A percentile compares a stretch with the other conserved stretches of the same genome.
Conservation (phyloP, 2,797 vertebrate species). For the Rhinichthys osculus region DNA sequence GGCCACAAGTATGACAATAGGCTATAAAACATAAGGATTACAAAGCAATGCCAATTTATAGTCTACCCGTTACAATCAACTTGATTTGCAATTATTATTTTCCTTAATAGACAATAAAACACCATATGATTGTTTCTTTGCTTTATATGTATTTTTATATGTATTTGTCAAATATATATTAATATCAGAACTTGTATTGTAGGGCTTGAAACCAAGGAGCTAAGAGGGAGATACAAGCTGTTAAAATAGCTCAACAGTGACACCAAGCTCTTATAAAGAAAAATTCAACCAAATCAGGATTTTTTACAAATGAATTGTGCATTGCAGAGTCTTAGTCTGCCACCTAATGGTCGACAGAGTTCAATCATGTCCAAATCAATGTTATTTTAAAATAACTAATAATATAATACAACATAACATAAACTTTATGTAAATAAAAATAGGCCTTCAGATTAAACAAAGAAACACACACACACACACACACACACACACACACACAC, state of each 20-base stretch:
- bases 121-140: conserved; percentile 36
- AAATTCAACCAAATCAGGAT: conserved; percentile 31
- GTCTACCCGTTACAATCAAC: background rate
- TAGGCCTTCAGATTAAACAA: background rate
- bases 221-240: background rate
- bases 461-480: background rate
- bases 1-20: background rate
- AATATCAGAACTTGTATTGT: conserved; percentile 31
- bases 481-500: too few species aligned
- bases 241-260: conserved; percentile 75
- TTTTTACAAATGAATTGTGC: background rate
- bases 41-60: background rate
- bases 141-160: conserved; percentile 42
- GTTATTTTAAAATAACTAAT: too few species aligned
- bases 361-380: too few species aligned
- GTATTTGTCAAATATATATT: conserved; percentile 34
- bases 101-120: conserved; percentile 27
- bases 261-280: conserved; percentile 68
- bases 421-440: too few species aligned
- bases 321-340: conserved; percentile 7
- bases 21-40: conserved; percentile 17
- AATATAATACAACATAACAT: too few species aligned
- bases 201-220: background rate
- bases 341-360: conserved; percentile 10
- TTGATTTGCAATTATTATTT: conserved; percentile 20